Percentiles rank a stretch among this genome's conserved stretches.
Evolutionary conservation across 1,140 invertebrate species (phyloP).

Genomic region (Drosophila aff.): DNA sequence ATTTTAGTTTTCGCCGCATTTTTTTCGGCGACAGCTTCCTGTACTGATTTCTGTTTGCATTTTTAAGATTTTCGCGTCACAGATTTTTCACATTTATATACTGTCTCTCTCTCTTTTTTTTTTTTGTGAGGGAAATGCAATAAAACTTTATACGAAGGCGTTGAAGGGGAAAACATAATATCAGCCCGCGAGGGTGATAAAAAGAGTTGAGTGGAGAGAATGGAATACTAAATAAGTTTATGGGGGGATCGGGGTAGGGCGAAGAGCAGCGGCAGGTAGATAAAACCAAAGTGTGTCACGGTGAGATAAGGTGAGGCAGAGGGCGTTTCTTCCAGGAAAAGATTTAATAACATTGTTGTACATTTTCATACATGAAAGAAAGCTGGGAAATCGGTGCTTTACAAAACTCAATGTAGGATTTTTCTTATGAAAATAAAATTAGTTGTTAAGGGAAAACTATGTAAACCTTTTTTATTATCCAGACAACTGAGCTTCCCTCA

Average conservation of each 20-base stretch:
- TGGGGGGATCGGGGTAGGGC: not conserved
- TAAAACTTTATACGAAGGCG: slow-evolving; percentile 70
- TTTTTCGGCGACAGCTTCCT: slow-evolving; percentile 60
- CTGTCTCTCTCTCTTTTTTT: slow-evolving; percentile 7
- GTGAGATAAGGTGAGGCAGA: not conserved
- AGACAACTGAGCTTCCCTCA: not conserved
- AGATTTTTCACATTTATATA: slow-evolving; percentile 55
- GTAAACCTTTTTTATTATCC: not conserved
- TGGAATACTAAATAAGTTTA: slow-evolving; percentile 57
- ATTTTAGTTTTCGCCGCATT: slow-evolving; percentile 46
- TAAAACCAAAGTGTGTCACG: slow-evolving; percentile 43
- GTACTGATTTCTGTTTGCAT: slow-evolving; percentile 80
- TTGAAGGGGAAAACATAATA: slow-evolving; percentile 44
- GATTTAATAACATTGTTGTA: not conserved
- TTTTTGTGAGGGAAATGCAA: slow-evolving; percentile 52
- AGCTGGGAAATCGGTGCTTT: no score
- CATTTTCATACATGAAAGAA: not conserved
- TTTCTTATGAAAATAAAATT: not conserved
- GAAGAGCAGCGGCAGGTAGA: slow-evolving; percentile 11
- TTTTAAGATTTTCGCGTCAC: slow-evolving; percentile 74
- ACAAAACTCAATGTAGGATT: no score
- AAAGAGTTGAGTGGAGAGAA: slow-evolving; percentile 39
- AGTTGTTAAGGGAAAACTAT: not conserved
- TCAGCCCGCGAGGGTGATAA: slow-evolving; percentile 28
- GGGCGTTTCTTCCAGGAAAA: not conserved